These are phyloP conservation scores for Protomyctophum bolini DNA, from an alignment of 2,113 vertebrate species.

Conservation along the genomic window DNA sequence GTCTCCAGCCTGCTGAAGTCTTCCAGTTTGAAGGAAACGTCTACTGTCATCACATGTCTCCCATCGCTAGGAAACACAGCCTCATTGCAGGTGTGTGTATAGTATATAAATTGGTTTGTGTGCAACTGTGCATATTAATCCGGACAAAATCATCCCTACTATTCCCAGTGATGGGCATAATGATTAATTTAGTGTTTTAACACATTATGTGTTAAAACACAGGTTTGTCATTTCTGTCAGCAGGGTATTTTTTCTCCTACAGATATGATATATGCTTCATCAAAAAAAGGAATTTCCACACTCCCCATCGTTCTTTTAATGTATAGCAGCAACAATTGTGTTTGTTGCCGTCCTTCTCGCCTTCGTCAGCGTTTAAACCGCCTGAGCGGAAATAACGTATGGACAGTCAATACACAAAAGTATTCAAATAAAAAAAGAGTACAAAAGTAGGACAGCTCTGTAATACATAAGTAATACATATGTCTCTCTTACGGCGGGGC, in stretches of 20 bases:
- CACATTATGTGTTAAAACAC: not conserved
- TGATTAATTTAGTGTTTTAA: not conserved
- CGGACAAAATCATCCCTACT: not conserved
- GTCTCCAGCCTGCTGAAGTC: slow-evolving; percentile 85
- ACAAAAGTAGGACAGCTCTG: too few relatives aligned
- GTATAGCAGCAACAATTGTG: too few relatives aligned
- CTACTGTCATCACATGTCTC: slow-evolving; percentile 96
- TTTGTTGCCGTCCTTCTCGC: too few relatives aligned
- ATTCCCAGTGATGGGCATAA: not conserved
- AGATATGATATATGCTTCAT: too few relatives aligned
- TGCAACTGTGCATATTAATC: not conserved
- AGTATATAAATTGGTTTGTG: not conserved
- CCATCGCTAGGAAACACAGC: slow-evolving; percentile 90
- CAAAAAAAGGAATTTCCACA: too few relatives aligned
- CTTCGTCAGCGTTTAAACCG: too few relatives aligned
- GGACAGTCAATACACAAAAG: too few relatives aligned
- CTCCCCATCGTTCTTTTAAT: too few relatives aligned
- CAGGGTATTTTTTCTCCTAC: not conserved
- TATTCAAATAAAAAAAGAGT: too few relatives aligned
- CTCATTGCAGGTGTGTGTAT: slow-evolving; percentile 90
- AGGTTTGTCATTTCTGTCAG: not conserved
- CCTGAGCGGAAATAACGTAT: too few relatives aligned
- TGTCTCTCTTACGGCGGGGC: too few relatives aligned
- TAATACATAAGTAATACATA: too few relatives aligned
- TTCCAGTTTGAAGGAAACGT: slow-evolving; percentile 93